Percentiles rank a stretch among this genome's conserved stretches.
Evolutionary conservation across 2,113 vertebrate genomes (phyloP).

Genomic region (Odontophorus gujanensis): DNA sequence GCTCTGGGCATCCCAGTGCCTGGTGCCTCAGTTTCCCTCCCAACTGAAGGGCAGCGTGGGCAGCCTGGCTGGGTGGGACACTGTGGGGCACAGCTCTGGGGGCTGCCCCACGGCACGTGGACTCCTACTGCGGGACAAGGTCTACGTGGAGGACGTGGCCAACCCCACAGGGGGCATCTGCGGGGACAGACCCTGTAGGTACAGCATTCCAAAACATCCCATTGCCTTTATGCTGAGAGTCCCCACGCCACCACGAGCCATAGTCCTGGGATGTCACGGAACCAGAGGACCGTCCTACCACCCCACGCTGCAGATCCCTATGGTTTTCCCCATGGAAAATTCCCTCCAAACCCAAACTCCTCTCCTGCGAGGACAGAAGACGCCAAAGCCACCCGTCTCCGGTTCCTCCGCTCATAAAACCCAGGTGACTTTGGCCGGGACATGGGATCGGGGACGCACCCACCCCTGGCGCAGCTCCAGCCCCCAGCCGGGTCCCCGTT

Average conservation of each 20-base stretch:
- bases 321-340: background rate
- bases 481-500: background rate
- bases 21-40: background rate
- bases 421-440: background rate
- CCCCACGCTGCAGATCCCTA: rapidly evolving
- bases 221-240: rapidly evolving
- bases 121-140: background rate
- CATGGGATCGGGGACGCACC: rapidly evolving
- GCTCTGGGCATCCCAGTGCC: background rate
- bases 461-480: background rate
- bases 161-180: rapidly evolving
- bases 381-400: background rate
- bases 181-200: background rate
- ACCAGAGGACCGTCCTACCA: background rate
- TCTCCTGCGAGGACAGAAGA: no score
- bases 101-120: background rate
- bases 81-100: background rate
- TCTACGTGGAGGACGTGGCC: rapidly evolving
- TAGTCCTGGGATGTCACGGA: background rate
- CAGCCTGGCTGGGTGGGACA: background rate
- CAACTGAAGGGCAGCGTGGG: background rate
- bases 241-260: rapidly evolving
- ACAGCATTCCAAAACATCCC: rapidly evolving
- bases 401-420: background rate
- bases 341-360: background rate